Conservation (phyloP, 1,140 invertebrate species). For the Dufourea novaeangliae region DNA sequence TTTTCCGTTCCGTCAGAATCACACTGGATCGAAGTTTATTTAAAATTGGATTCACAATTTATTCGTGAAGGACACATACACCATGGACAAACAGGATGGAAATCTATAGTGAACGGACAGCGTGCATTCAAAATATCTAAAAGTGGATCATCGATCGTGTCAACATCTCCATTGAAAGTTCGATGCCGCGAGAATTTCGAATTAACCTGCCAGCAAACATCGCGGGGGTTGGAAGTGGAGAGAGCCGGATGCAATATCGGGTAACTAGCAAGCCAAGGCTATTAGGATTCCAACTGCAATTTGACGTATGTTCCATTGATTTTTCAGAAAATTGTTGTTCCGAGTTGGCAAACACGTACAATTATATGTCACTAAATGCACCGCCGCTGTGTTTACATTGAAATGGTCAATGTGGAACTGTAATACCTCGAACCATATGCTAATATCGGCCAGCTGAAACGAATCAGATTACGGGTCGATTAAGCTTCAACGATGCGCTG, state of each 20-base stretch:
- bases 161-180: conserved; percentile 44
- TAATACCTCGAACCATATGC: background rate
- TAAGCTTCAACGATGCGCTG: background rate
- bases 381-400: too few relatives aligned
- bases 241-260: conserved; percentile 34
- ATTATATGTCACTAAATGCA: too few relatives aligned
- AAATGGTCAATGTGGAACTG: background rate
- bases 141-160: conserved; percentile 59
- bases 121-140: conserved; percentile 5
- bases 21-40: background rate
- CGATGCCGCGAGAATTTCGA: conserved; percentile 48
- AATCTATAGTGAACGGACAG: background rate
- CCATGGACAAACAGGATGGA: too few relatives aligned
- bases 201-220: conserved; percentile 19
- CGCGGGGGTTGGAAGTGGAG: conserved; percentile 1
- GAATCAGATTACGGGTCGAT: background rate
- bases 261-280: conserved; percentile 39
- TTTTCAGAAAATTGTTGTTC: too few relatives aligned
- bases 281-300: background rate
- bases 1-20: background rate
- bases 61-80: too few relatives aligned
- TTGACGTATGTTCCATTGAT: background rate
- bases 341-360: too few relatives aligned
- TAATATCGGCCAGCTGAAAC: background rate
- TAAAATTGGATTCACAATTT: too few relatives aligned